Evolutionary conservation across 2,113 vertebrate genomes (phyloP).

Genomic region (Phalacrocorax pelagicus): DNA sequence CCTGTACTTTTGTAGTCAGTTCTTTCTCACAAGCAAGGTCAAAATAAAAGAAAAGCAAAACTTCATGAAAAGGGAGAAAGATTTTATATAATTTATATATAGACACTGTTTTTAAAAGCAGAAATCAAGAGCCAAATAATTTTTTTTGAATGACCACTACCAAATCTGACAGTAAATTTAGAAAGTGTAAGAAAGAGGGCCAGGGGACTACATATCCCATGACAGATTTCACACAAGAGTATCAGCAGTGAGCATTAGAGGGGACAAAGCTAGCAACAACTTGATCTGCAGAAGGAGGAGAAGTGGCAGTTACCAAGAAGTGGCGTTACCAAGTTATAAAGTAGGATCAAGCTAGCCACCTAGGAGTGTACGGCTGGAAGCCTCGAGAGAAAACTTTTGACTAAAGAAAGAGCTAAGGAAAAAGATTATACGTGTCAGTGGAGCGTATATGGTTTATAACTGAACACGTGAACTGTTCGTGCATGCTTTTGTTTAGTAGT

Average conservation of each 20-base stretch:
- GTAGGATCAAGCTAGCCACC: background rate
- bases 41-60: background rate
- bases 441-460: background rate
- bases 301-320: background rate
- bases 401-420: background rate
- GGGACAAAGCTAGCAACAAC: background rate
- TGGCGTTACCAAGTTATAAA: background rate
- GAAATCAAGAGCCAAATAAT: background rate
- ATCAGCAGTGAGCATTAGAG: background rate
- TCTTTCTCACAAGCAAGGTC: background rate
- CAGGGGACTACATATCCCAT: background rate
- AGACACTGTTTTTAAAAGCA: background rate
- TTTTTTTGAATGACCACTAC: background rate
- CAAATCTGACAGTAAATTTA: background rate
- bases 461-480: background rate
- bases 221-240: background rate
- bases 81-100: background rate
- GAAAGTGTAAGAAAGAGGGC: background rate
- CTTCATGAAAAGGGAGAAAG: background rate
- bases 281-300: background rate
- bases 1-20: background rate
- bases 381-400: background rate
- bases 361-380: background rate
- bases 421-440: background rate
- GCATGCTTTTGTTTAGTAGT: background rate